Conservation (phyloP, 2,113 vertebrate genomes). For the Pyxicephalus adspersus region DNA sequence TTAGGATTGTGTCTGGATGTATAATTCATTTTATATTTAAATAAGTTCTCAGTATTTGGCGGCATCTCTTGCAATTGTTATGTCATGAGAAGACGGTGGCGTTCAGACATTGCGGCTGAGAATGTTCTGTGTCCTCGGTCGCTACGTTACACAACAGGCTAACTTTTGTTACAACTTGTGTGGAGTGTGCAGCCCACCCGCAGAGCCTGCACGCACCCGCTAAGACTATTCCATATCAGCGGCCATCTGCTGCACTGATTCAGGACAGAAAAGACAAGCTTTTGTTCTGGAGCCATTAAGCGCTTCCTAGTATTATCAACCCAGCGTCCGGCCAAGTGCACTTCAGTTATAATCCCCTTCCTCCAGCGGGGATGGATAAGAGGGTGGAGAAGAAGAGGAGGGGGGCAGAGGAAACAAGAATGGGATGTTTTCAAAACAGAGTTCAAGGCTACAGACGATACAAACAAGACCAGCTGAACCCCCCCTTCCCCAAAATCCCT, state of each 20-base stretch:
- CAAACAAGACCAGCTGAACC: slow-evolving; percentile 25
- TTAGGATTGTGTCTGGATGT: too few relatives aligned
- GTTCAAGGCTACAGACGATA: slow-evolving; percentile 32
- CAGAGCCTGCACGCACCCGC: slow-evolving; percentile 8
- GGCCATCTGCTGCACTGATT: slow-evolving; percentile 46
- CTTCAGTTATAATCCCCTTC: slow-evolving; percentile 50
- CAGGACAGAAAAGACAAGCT: slow-evolving; percentile 50
- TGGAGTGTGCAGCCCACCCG: slow-evolving; percentile 28
- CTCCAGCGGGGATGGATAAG: slow-evolving; percentile 46
- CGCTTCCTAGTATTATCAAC: slow-evolving; percentile 54
- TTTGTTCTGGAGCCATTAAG: slow-evolving; percentile 54
- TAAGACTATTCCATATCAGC: slow-evolving; percentile 42
- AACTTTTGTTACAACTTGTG: slow-evolving; percentile 7
- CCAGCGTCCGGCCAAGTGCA: slow-evolving; percentile 50
- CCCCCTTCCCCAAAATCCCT: neutral
- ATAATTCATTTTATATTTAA: too few relatives aligned
- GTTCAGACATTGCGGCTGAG: neutral
- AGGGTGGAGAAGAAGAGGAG: slow-evolving; percentile 28
- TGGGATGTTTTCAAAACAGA: slow-evolving; percentile 48
- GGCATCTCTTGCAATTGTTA: too few relatives aligned
- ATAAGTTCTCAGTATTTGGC: too few relatives aligned
- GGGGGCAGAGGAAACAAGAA: slow-evolving; percentile 22
- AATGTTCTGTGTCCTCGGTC: neutral
- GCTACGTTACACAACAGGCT: neutral
- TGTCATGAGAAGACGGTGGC: too few relatives aligned